phyloP scores from a whole-genome alignment of 1,140 invertebrate genomes.

The Habropoda laboriosa region DNA sequence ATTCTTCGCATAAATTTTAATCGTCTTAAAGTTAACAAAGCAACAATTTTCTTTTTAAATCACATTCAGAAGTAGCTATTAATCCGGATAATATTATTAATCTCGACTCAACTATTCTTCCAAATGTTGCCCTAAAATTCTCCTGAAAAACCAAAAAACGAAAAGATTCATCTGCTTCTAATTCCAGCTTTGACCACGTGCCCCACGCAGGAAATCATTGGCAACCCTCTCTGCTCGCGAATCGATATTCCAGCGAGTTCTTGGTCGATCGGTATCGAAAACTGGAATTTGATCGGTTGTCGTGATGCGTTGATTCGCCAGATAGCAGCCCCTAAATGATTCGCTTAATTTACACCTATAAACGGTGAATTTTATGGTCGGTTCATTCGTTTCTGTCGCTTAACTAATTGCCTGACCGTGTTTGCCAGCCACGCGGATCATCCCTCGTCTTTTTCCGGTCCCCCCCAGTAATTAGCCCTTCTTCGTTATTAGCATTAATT shows the following conservation, averaged over 20 bases:
- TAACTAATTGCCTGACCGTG: slow-evolving; percentile 42
- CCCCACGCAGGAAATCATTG: background rate
- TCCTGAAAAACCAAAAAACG: no score
- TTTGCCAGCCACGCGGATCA: slow-evolving; percentile 26
- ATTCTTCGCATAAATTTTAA: no score
- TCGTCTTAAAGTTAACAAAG: no score
- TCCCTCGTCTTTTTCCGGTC: slow-evolving; percentile 28
- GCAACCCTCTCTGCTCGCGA: no score
- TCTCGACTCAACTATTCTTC: no score
- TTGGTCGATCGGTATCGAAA: background rate
- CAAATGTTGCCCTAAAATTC: no score
- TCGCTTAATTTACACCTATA: slow-evolving; percentile 48
- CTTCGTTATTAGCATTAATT: slow-evolving; percentile 52
- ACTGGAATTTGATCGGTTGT: background rate
- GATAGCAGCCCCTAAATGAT: slow-evolving; percentile 17
- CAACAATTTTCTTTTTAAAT: no score
- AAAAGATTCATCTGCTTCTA: no score
- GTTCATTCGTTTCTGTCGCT: slow-evolving; percentile 45
- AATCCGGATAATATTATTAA: no score
- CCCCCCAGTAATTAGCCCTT: slow-evolving; percentile 28
- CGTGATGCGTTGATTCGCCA: background rate
- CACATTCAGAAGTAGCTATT: no score
- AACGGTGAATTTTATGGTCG: slow-evolving; percentile 39
- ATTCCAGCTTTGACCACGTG: background rate
- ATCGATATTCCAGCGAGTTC: no score